A percentile compares a stretch with the other conserved stretches of the same genome.
Evolutionary conservation across 2,113 vertebrate species (phyloP).

Genomic region (Syngnathus typhle): DNA sequence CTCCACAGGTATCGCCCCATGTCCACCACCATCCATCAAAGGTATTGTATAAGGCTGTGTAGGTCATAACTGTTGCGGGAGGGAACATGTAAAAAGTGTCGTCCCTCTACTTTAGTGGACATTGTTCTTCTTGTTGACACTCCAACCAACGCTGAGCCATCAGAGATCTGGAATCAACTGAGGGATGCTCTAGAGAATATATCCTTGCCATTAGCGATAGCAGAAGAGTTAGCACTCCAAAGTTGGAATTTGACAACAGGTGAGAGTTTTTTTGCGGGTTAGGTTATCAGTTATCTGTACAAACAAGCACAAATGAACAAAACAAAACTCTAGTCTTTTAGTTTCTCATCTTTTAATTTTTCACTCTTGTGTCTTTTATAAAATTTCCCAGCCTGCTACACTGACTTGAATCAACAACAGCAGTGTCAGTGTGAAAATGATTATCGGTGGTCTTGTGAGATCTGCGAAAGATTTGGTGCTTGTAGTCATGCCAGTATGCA

Average conservation of each 20-base stretch:
- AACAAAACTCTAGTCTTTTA: too few relatives aligned
- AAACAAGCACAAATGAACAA: too few relatives aligned
- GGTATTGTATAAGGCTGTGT: background rate
- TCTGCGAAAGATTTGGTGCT: conserved; percentile 11
- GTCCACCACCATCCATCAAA: background rate
- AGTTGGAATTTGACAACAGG: background rate
- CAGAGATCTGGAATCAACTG: background rate
- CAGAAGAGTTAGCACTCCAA: too few relatives aligned
- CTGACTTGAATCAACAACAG: background rate
- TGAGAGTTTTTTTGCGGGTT: background rate
- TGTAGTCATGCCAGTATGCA: conserved; percentile 19
- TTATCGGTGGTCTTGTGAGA: conserved; percentile 41
- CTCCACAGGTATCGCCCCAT: background rate
- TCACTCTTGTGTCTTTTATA: too few relatives aligned
- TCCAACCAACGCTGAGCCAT: background rate
- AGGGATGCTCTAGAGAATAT: too few relatives aligned
- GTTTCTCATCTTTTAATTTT: too few relatives aligned
- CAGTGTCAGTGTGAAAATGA: conserved; percentile 44
- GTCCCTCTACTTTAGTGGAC: background rate
- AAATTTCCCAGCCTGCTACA: conserved; percentile 33
- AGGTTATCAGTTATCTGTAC: too few relatives aligned
- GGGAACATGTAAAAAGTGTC: background rate
- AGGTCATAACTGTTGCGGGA: too few relatives aligned
- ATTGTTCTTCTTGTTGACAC: background rate
- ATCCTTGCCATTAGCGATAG: too few relatives aligned